Base-by-base conservation (phyloP, 2,888 invertebrate genomes). In the Drosophila paramelanica region DNA sequence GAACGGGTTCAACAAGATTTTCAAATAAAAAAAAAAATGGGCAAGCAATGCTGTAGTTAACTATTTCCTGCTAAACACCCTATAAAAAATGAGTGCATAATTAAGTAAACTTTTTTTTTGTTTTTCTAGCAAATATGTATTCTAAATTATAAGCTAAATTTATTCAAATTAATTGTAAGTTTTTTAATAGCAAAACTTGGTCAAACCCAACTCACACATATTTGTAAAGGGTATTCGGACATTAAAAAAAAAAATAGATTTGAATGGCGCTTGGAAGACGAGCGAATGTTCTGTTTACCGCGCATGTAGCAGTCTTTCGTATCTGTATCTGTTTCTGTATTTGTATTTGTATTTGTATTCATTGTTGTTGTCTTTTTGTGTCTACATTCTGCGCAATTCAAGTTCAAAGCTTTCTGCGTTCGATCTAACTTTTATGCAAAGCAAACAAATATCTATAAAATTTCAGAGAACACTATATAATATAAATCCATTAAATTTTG, bases 1-100 rank as follows among this genome's bases (percentile, higher is more conserved):
- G 52, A 75, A 71, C 74, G 43, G 74, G 74, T 75, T 71, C 56
- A 56, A 59, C 74, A 62, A 74, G 73, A 59, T 67, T 74, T 62
- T n/a, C 56, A 17, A 31, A 55, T 20, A 52, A 46, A 41, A 38
- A 1, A 31, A 11, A 8, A 51, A 33, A 13, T 11, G 36, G 23
- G 60, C 14, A 49, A 49, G n/a, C 36, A 27, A 31, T 17, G 7
- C 38, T 4, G n/a, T 10, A 7, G 3, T 2, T 4, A 31, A 13
- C n/a, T 8, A 25, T 31, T 13, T n/a, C 14, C 10, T 11, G 8
- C 1, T 2, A 11, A 25, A 61, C 31, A 17, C 51, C 13, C 36
- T 62, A 10, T n/a, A n/a, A 11, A 2, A 6, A 4, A 11, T 8
- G 13, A 31, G 10, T 10, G 10, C 10, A 31, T 31, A 31, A 31